phyloP scores from a whole-genome alignment of 2,113 vertebrate species.

The Callipepla squamata region DNA sequence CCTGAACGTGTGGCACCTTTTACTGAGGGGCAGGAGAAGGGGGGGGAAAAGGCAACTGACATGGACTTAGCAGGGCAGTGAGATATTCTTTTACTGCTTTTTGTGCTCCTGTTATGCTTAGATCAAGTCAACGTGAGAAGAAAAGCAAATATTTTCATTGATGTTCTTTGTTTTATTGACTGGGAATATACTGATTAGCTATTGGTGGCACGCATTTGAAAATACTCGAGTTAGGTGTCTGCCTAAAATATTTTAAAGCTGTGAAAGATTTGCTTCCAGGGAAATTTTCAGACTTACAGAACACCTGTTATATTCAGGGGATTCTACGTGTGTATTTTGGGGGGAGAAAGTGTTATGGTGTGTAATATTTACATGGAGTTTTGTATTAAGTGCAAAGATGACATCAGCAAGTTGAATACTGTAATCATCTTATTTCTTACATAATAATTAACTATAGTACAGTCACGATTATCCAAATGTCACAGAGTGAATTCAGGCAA shows the following conservation, averaged over 20 bases:
- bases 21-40: neutral
- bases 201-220: neutral
- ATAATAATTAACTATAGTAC: slow-evolving; percentile 46
- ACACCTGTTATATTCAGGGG: neutral
- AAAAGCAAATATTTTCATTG: neutral
- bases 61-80: neutral
- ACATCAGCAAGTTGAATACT: neutral
- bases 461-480: slow-evolving; percentile 5
- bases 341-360: neutral
- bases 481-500: slow-evolving; percentile 24
- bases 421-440: neutral
- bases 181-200: neutral
- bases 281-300: neutral
- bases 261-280: neutral
- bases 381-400: neutral
- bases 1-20: neutral
- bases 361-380: neutral
- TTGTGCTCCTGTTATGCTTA: neutral
- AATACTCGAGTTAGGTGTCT: neutral
- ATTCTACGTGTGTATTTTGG: neutral
- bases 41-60: neutral
- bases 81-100: neutral
- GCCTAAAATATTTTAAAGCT: neutral
- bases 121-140: neutral
- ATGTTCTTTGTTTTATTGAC: neutral